Evolutionary conservation across 2,888 invertebrate genomes (phyloP), one percentile per base, ranked within the genome.

Genomic region (Aphidius colemani): DNA sequence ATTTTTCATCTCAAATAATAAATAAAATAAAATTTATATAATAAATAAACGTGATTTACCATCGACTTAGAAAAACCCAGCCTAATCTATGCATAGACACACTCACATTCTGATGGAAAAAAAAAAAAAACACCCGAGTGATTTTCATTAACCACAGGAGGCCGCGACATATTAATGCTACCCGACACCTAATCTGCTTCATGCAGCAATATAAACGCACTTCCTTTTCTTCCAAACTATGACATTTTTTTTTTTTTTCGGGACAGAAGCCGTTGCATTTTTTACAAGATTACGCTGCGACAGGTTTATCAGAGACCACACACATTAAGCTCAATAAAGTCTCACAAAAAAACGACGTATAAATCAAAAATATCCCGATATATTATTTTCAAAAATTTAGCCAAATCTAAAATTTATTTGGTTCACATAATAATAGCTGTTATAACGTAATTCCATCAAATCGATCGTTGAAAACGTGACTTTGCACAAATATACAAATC

Each of bases 401-500:
- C n/a, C 7, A 11, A 13, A 41, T 53, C 44, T 7, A 5, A 30
- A 5, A 30, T 30, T 5, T 30, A 2, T 30, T 5, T 30, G 3
- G 5, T 30, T 5, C 5, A 30, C 5, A 30, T 30, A 30, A 30
- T 30, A 30, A 30, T 30, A 30, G 30, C 5, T 30, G 3, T 5
- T 30, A 30, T 30, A 30, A 30, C 30, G 5, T 30, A 30, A 30
- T 30, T 30, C 30, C 5, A 30, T 30, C 3, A 30, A 30, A 30
- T 30, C 30, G 13, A 30, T 30, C 30, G 5, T 30, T 30, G 10
- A 44, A 61, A 57, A 62, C 63, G 63, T 63, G 63, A 63, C 63
- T 40, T 11, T n/a, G 53, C 63, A 63, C 58, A 63, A 63, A 63
- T 50, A 51, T 40, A 50, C 44, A 30, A 59, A 59, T 59, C 50